phyloP scores from a whole-genome alignment of 2,113 vertebrate genomes.

The Recurvirostra avosetta region DNA sequence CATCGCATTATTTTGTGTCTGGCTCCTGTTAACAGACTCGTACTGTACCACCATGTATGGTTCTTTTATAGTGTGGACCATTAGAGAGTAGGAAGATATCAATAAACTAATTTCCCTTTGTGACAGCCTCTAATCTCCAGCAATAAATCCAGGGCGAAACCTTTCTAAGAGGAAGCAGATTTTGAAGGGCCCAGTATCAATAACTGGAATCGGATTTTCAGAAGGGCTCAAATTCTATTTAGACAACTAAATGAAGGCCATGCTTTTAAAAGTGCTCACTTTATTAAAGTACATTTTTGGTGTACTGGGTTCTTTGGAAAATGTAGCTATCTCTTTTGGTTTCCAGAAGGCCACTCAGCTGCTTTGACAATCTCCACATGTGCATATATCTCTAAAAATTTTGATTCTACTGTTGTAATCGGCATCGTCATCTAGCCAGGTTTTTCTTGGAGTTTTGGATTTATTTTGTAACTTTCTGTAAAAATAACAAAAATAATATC shows the following conservation, averaged over 20 bases:
- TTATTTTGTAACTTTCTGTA: neutral
- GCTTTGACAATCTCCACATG: neutral
- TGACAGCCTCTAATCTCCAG: neutral
- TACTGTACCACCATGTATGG: neutral
- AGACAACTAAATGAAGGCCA: neutral
- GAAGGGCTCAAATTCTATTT: neutral
- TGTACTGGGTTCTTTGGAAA: neutral
- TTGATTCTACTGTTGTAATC: neutral
- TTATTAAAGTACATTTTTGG: neutral
- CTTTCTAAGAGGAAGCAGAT: constrained; percentile 5
- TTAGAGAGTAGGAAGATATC: neutral
- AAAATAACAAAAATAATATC: neutral
- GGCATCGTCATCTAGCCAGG: neutral
- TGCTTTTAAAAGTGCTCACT: neutral
- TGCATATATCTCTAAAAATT: neutral
- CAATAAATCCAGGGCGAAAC: neutral
- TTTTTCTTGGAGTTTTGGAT: neutral
- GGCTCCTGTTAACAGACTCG: neutral
- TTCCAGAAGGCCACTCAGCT: neutral
- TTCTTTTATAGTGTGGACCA: neutral
- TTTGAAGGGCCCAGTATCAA: neutral
- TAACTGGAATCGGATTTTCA: constrained; percentile 18
- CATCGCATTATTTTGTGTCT: neutral
- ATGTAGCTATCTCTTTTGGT: neutral
- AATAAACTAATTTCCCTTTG: constrained; percentile 30